phyloP scores from a whole-genome alignment of 2,113 vertebrate genomes.

The Gulo gulo region DNA sequence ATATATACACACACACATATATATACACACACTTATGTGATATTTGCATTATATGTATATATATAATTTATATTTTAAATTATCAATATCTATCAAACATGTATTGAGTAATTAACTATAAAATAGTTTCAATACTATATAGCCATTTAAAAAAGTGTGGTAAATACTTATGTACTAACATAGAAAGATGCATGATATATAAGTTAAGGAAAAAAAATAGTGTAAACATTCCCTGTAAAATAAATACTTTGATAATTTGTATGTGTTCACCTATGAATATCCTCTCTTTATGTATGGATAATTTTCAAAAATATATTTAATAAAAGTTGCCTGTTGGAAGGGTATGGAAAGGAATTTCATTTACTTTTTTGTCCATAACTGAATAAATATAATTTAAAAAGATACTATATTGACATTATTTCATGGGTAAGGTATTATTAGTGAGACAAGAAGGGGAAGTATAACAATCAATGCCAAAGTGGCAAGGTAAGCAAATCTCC shows the following conservation, averaged over 20 bases:
- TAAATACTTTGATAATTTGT: background rate
- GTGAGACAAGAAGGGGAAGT: background rate
- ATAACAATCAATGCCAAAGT: background rate
- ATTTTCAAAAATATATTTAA: background rate
- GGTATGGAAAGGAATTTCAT: background rate
- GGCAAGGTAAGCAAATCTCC: background rate
- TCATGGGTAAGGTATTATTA: background rate
- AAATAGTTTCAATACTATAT: background rate
- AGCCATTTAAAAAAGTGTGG: background rate
- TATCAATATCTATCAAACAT: background rate
- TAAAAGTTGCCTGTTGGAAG: background rate
- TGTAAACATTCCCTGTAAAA: background rate
- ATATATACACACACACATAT: background rate
- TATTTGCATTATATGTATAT: background rate
- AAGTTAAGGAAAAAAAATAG: background rate
- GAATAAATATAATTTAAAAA: background rate
- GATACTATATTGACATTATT: background rate
- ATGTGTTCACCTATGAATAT: background rate
- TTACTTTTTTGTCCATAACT: background rate
- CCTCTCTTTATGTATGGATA: background rate
- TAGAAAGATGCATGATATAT: background rate
- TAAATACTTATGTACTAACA: background rate
- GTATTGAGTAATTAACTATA: background rate
- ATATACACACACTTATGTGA: background rate
- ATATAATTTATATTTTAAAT: background rate